A percentile compares a stretch with the other conserved stretches of the same genome.
phyloP scores from a whole-genome alignment of 2,797 vertebrate species.

The Acipenser ruthenus region DNA sequence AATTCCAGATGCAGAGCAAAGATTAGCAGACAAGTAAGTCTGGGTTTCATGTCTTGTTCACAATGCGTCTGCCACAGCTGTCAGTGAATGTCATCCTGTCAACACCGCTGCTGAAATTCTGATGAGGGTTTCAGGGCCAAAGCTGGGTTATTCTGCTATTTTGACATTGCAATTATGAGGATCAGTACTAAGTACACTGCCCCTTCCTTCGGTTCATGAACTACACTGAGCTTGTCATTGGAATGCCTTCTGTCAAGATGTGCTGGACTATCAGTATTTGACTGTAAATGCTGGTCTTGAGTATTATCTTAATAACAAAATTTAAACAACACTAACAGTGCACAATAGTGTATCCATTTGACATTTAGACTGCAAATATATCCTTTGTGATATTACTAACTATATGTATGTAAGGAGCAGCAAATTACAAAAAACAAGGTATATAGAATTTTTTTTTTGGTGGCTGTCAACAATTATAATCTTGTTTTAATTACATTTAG shows the following conservation, averaged over 20 bases:
- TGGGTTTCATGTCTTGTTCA: conserved; percentile 38
- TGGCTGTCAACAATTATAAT: no score
- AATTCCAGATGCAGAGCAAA: no score
- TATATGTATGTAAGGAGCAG: no score
- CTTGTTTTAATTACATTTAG: no score
- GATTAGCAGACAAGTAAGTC: conserved; percentile 27
- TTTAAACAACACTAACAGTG: no score
- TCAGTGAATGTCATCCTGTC: conserved; percentile 26
- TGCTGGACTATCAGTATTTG: conserved; percentile 1
- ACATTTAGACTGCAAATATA: no score
- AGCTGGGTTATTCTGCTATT: conserved; percentile 57
- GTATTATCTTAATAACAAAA: no score
- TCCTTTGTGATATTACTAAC: no score
- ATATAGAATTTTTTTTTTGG: no score
- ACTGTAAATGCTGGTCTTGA: no score
- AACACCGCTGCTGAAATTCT: conserved; percentile 30
- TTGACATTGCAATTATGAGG: conserved; percentile 42
- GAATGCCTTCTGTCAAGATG: conserved; percentile 30
- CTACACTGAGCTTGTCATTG: conserved; percentile 21
- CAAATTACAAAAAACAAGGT: no score
- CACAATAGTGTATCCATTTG: no score
- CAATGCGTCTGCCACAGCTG: conserved; percentile 33
- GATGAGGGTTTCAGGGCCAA: conserved; percentile 51
- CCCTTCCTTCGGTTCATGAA: not conserved
- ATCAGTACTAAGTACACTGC: conserved; percentile 16